These are phyloP conservation scores for Muscidifurax raptorellus DNA, from an alignment of 1,140 invertebrate genomes.

Conservation along the genomic window DNA sequence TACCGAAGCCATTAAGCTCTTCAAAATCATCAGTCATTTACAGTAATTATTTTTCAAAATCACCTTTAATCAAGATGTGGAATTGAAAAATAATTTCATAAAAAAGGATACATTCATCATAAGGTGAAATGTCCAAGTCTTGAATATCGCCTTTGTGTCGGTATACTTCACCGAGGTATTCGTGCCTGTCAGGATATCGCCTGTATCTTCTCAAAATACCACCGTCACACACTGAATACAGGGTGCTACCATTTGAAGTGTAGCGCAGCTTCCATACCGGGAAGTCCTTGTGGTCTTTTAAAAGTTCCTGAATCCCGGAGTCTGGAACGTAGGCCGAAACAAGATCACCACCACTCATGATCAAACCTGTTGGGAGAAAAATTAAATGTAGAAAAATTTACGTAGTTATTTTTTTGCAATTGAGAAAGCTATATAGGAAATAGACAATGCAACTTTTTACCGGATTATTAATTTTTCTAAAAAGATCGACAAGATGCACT, in stretches of 20 bases:
- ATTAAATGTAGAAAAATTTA: background rate
- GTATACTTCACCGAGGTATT: slow-evolving; percentile 75
- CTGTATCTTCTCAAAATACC: slow-evolving; percentile 74
- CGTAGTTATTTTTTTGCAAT: no score
- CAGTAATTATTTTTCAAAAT: background rate
- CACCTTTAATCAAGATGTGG: no score
- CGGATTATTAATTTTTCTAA: no score
- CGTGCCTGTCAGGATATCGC: slow-evolving; percentile 74
- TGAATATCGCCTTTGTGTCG: slow-evolving; percentile 75
- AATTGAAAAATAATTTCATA: background rate
- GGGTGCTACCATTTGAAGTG: slow-evolving; percentile 74
- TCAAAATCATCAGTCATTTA: background rate
- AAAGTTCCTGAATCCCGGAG: slow-evolving; percentile 71
- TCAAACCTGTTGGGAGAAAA: slow-evolving; percentile 65
- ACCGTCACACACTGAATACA: slow-evolving; percentile 75
- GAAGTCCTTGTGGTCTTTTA: slow-evolving; percentile 71
- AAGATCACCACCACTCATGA: slow-evolving; percentile 75
- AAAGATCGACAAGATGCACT: no score
- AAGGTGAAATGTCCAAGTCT: slow-evolving; percentile 77
- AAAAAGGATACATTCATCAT: slow-evolving; percentile 78
- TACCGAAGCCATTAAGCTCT: no score
- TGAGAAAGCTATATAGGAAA: background rate
- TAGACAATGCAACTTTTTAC: no score
- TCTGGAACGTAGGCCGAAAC: slow-evolving; percentile 75
- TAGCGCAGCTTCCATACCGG: slow-evolving; percentile 75